A percentile compares a stretch with the other conserved stretches of the same genome.
phyloP scores from a whole-genome alignment of 1,140 invertebrate species.

The Drosophila miranda region DNA sequence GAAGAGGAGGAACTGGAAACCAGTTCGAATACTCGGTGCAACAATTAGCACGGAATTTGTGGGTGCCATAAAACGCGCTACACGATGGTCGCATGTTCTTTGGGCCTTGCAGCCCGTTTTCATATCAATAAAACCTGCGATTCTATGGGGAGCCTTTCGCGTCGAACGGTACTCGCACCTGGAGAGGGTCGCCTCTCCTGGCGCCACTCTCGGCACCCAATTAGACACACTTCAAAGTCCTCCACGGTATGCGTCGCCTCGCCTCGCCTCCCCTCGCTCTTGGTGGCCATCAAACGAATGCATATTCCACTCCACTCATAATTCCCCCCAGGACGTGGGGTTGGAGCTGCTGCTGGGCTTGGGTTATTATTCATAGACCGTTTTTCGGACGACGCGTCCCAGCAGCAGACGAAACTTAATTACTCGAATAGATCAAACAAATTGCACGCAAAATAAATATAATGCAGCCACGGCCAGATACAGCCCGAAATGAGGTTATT shows the following conservation, averaged over 20 bases:
- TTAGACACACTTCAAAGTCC: constrained; percentile 70
- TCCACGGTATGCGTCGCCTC: constrained; percentile 12
- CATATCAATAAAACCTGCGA: constrained; percentile 40
- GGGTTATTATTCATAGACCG: constrained; percentile 48
- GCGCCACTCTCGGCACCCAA: constrained; percentile 51
- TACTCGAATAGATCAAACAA: constrained; percentile 76
- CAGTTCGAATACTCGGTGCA: constrained; percentile 63
- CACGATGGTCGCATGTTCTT: constrained; percentile 73
- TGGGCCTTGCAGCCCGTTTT: constrained; percentile 43
- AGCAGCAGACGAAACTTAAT: constrained; percentile 68
- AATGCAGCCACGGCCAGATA: constrained; percentile 13
- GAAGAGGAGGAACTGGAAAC: constrained; percentile 10
- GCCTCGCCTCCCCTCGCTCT: neutral
- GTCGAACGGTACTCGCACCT: constrained; percentile 22
- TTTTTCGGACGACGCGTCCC: constrained; percentile 34
- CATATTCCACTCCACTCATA: constrained; percentile 23
- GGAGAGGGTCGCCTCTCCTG: neutral
- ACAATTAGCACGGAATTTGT: constrained; percentile 80
- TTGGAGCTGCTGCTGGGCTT: constrained; percentile 1
- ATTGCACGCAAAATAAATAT: constrained; percentile 81
- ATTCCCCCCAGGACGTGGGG: constrained; percentile 3
- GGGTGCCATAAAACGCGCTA: constrained; percentile 78
- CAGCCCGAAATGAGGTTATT: constrained; percentile 54
- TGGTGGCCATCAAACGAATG: constrained; percentile 54
- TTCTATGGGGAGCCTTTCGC: constrained; percentile 7